Evolutionary conservation across 2,113 vertebrate genomes (phyloP).

Genomic region (Sander vitreus): DNA sequence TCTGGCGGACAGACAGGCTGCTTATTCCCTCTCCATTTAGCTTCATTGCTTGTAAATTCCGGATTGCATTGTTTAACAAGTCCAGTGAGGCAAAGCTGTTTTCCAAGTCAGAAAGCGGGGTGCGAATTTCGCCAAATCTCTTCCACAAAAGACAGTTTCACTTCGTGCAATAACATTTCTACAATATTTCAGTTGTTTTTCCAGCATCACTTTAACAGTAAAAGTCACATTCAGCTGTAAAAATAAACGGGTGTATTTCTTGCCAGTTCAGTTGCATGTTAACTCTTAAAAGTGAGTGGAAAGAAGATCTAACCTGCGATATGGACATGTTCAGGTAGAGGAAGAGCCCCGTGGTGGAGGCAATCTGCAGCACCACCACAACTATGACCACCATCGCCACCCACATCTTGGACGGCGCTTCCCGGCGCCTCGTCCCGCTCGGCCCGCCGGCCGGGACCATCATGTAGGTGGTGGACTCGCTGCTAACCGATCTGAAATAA

Average conservation of each 20-base stretch:
- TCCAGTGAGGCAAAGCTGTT: constrained; percentile 10
- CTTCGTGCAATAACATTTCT: neutral
- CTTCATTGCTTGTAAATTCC: neutral
- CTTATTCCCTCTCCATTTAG: too few species aligned
- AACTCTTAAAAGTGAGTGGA: too few species aligned
- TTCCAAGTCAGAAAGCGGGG: neutral
- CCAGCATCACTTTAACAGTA: neutral
- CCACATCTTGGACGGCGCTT: constrained; percentile 84
- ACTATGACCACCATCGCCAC: constrained; percentile 86
- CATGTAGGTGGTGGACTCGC: constrained; percentile 88
- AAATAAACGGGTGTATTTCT: neutral
- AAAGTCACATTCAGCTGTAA: neutral
- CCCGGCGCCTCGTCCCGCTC: constrained; percentile 61
- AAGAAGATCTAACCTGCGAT: constrained; percentile 80
- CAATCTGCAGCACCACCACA: constrained; percentile 86
- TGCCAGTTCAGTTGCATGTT: neutral
- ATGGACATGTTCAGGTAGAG: constrained; percentile 88
- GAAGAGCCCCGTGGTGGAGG: constrained; percentile 86
- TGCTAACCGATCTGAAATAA: constrained; percentile 87
- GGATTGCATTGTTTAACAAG: constrained; percentile 16
- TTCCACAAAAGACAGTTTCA: neutral
- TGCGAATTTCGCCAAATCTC: neutral
- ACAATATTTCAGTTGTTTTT: neutral
- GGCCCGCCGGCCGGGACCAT: constrained; percentile 83
- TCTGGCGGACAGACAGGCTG: neutral